These are phyloP conservation scores for Saccostrea cuccullata DNA, from an alignment of 1,140 invertebrate genomes.

Conservation along the genomic window DNA sequence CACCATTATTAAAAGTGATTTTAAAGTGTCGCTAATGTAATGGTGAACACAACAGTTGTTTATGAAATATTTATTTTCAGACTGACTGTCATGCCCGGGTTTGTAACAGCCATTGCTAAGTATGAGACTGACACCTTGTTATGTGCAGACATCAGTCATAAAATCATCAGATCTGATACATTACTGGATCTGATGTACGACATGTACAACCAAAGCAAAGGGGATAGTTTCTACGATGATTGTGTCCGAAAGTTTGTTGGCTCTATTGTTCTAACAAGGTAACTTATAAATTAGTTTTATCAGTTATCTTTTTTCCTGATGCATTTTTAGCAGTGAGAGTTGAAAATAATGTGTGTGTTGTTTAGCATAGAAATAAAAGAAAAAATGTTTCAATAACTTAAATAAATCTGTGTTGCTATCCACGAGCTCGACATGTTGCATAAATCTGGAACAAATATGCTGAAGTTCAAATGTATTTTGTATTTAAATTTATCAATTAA, in stretches of 20 bases:
- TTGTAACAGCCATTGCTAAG: constrained; percentile 89
- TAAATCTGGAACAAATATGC: too few relatives aligned
- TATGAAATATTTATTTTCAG: constrained; percentile 36
- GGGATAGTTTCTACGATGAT: constrained; percentile 79
- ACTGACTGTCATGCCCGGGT: constrained; percentile 87
- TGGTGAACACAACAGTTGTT: neutral
- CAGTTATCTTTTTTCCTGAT: neutral
- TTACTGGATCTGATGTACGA: constrained; percentile 87
- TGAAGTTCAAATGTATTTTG: too few relatives aligned
- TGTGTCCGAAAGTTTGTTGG: constrained; percentile 84
- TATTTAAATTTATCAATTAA: too few relatives aligned
- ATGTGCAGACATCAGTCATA: constrained; percentile 87
- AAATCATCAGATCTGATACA: constrained; percentile 88
- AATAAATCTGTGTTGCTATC: too few relatives aligned
- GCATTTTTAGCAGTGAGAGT: too few relatives aligned
- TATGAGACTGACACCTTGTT: constrained; percentile 91
- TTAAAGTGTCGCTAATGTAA: too few relatives aligned
- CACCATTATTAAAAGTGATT: too few relatives aligned
- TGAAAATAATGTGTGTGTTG: too few relatives aligned
- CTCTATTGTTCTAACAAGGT: constrained; percentile 87
- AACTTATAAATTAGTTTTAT: neutral
- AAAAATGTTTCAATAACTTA: too few relatives aligned
- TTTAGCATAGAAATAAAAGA: too few relatives aligned
- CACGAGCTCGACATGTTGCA: too few relatives aligned
- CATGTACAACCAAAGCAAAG: constrained; percentile 69